Base-by-base conservation (phyloP, 2,888 invertebrate genomes). In the Tuta absoluta region DNA sequence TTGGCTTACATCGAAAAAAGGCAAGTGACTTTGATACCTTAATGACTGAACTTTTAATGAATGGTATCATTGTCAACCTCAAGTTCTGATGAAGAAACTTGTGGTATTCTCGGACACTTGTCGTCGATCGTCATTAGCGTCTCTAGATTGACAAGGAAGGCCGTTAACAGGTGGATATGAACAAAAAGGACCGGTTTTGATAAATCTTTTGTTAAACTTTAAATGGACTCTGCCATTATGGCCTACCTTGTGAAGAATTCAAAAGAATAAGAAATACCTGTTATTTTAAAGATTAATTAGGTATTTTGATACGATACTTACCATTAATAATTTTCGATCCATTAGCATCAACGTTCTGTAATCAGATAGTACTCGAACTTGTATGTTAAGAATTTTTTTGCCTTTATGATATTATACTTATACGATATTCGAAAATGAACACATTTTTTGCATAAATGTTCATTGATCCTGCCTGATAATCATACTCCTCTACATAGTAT, bases 71-170 rank as follows among this genome's bases (percentile, higher is more conserved):
- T 12, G 17, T 28, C 51, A 51, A 23, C 11, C 21, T 51, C 5
- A 23, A 23, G 2, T 53, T 23, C 28, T 7, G 5, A 37, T 19
- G 10, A 19, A 66, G 63, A 58, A 66, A 68, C 70, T 62, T 67
- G 63, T 68, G 66, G n/a, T 33, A 68, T 63, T 68, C 68, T 70
- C 41, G 17, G 37, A 66, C 75, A 75, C 66, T 71, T 70, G 75
- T 71, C 73, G 75, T 83, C 73, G 80, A 80, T 84, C 80, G 79
- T 84, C 81, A 82, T 85, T 83, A 84, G 69, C 71, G 63, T 69
- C 67, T 71, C 73, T 3, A 33, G 79, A 84, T 82, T 86, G 86
- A 86, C 85, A 82, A 71, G 72, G 69, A 80, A 87, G 86, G 85
- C 74, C 81, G 74, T 67, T 69, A 66, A 68, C 68, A 71, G 73